phyloP scores from a whole-genome alignment of 2,797 vertebrate genomes.

The Taeniopygia guttata region DNA sequence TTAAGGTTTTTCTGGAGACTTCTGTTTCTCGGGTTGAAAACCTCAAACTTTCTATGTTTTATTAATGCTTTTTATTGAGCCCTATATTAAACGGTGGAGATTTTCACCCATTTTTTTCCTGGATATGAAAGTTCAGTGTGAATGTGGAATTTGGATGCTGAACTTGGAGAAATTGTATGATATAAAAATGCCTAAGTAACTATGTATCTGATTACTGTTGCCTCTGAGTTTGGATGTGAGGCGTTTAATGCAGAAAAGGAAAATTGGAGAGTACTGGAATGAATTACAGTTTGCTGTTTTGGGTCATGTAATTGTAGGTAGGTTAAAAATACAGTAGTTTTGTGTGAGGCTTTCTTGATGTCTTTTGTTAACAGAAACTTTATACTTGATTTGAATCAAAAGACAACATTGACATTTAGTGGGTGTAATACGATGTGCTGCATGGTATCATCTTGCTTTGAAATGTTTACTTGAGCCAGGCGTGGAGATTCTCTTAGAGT shows the following conservation, averaged over 20 bases:
- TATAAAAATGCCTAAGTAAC: background rate
- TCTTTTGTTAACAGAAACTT: background rate
- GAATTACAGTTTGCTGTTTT: background rate
- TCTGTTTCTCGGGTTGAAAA: background rate
- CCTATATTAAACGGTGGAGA: background rate
- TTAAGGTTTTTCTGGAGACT: background rate
- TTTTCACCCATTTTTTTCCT: rapidly evolving
- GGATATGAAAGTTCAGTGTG: background rate
- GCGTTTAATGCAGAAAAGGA: background rate
- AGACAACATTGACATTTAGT: background rate
- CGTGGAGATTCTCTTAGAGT: background rate
- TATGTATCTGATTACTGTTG: background rate
- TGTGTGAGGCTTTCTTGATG: background rate
- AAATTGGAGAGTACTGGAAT: background rate
- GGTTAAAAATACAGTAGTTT: background rate
- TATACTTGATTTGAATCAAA: background rate
- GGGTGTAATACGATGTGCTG: background rate
- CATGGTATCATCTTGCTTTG: background rate
- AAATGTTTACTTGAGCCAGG: background rate
- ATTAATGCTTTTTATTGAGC: background rate
- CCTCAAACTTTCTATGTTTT: background rate
- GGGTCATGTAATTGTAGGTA: background rate
- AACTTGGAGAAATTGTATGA: background rate
- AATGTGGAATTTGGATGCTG: background rate
- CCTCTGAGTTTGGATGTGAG: background rate